Evolutionary conservation across 2,113 vertebrate species (phyloP), one percentile per base, ranked within the genome.

Genomic region (Pelmatolapia mariae): DNA sequence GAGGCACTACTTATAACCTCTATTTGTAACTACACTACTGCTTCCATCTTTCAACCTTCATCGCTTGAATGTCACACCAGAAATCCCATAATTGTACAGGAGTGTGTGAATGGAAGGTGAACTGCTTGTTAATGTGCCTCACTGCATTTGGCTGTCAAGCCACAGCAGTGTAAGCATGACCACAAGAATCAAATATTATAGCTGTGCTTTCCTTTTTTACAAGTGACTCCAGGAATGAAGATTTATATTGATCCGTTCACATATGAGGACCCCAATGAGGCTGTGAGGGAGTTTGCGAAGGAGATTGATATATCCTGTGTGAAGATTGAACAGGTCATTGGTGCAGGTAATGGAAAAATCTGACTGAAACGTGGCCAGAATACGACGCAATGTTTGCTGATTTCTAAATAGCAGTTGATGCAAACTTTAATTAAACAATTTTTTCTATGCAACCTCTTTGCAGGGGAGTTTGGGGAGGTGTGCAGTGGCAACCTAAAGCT

Each of bases 171-270:
- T 53, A 13, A 85, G 83, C 11, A 19, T 84, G 79, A 76, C 31
- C 66, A 83, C 8, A 10, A 43, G 85, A 92, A 87, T 84, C 50
- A 89, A 93, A 95, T 94, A 95, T 95, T 95, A 91, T 91, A 95
- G 92, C 40, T 22, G 29, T 78, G 90, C 76, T 90, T 86, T 89
- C 57, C 87, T 94, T 93, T 94, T 93, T 96, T 95, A 91, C 93
- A 96, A 99, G 99, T 99, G 97, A 98, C 99, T 93, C 99, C 99
- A 92, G 99, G 99, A 95, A 99, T 99, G 99, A 99, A 99, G 97
- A 99, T 99, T 86, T 99, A 99, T 90, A 99, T 99, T 0, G 99
- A 99, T 92, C 99, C 99, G 1, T 99, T 99, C 96, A 99, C 99
- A 63, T 99, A 99, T 0, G 99, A 99, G 94, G 99, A 99, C 89